Evolutionary conservation across 2,113 vertebrate genomes (phyloP).

Genomic region (Miniopterus natalensis): DNA sequence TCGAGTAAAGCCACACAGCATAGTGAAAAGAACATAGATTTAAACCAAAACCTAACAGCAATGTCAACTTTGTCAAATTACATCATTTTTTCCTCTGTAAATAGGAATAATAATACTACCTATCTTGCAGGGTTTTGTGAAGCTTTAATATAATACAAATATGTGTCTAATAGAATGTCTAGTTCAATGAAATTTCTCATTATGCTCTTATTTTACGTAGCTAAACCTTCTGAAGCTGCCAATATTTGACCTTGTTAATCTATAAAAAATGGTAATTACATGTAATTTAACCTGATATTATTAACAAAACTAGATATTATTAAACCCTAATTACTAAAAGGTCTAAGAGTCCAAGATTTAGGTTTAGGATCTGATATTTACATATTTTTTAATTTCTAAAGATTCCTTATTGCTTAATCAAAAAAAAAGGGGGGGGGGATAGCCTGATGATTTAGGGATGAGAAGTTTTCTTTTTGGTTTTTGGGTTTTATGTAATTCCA

Average conservation of each 20-base stretch:
- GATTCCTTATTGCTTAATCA: not conserved
- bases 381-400: not conserved
- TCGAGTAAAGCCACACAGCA: not conserved
- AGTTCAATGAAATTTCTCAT: conserved; percentile 56
- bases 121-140: not conserved
- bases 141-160: conserved; percentile 34
- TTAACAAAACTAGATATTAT: conserved; percentile 14
- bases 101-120: not conserved
- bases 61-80: not conserved
- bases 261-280: conserved; percentile 30
- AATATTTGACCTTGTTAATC: conserved; percentile 38
- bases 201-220: conserved; percentile 40
- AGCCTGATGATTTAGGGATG: not conserved
- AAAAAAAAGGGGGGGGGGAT: not conserved
- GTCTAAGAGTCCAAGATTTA: not conserved
- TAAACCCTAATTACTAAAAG: not conserved
- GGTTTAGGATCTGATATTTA: conserved; percentile 31
- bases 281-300: conserved; percentile 4
- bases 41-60: conserved; percentile 3
- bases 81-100: not conserved
- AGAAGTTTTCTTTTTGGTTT: not conserved
- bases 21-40: not conserved
- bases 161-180: not conserved
- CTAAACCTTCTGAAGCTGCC: conserved; percentile 27
- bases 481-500: not conserved